Base-by-base conservation (phyloP, 2,888 invertebrate species). In the Clanis bilineata region DNA sequence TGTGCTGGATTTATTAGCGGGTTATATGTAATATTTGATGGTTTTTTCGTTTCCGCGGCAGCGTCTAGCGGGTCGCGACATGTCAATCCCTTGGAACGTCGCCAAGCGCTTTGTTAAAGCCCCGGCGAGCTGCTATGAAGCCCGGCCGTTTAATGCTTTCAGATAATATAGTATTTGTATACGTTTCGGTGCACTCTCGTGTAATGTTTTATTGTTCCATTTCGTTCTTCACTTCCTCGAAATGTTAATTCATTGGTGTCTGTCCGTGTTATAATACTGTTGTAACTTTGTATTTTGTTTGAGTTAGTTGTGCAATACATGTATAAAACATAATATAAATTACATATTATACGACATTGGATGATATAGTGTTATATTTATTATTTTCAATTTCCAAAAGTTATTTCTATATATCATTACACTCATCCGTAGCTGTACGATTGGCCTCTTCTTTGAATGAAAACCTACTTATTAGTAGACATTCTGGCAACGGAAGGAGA, bases 91-190 rank as follows among this genome's bases (percentile, higher is more conserved):
- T 76, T 88, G 89, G 87, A 79, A 63, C 61, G 61, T 51, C 59
- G 89, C 89, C 89, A 90, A 80, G 78, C 72, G 82, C 80, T 86
- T 81, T 82, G 86, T 81, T 83, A 79, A 83, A 81, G 85, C 80
- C 74, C 79, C 77, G 76, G 80, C 82, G 76, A 79, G 84, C 76
- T 70, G 67, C 65, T 74, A 73, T 70, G 67, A 67, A 70, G 66
- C 67, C 66, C 70, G 68, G 64, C 68, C 62, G 59, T 61, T 67
- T 68, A 72, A 70, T 71, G 69, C 69, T 63, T 66, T 61, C 65
- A 66, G 72, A 74, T 77, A 72, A 74, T 74, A 51, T 44, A 44
- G 67, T 69, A 65, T 68, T 67, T 66, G 69, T 70, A 62, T 25
- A 28, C 32, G 28, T 51, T 51, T 51, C 47, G 28, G 28, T 51